phyloP scores from a whole-genome alignment of 2,113 vertebrate genomes.

The Serinus canaria region DNA sequence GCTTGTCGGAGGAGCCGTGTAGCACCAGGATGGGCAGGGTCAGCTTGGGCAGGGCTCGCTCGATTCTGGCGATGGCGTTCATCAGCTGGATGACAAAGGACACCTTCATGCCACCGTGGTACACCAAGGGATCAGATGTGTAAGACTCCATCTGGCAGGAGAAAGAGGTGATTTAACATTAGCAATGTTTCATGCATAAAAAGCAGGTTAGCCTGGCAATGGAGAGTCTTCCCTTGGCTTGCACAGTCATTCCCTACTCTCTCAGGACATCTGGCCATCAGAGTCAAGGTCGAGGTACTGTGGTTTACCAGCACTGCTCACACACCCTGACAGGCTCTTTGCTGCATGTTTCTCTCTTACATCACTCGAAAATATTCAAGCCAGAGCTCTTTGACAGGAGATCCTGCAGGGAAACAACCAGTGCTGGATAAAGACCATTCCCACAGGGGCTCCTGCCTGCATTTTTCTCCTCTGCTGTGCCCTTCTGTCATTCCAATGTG shows the following conservation, averaged over 20 bases:
- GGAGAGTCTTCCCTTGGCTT: background rate
- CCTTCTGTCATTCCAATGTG: background rate
- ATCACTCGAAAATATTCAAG: background rate
- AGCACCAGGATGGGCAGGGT: constrained; percentile 89
- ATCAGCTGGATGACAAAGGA: constrained; percentile 88
- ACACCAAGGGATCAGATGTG: constrained; percentile 81
- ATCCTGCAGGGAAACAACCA: background rate
- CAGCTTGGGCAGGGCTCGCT: constrained; percentile 83
- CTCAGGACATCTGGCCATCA: background rate
- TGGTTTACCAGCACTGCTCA: background rate
- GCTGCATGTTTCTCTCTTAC: background rate
- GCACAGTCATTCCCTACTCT: background rate
- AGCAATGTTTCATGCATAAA: background rate
- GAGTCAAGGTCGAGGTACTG: background rate
- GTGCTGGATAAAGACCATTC: background rate
- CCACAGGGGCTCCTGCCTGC: background rate
- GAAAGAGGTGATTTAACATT: background rate
- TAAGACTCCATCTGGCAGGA: constrained; percentile 85
- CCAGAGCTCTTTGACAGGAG: background rate
- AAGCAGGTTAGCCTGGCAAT: background rate
- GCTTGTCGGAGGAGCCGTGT: constrained; percentile 87
- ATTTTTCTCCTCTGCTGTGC: background rate
- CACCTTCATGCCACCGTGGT: constrained; percentile 84
- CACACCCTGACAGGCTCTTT: background rate
- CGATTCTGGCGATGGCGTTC: constrained; percentile 81